A percentile compares a stretch with the other conserved stretches of the same genome.
phyloP scores from a whole-genome alignment of 2,888 invertebrate genomes.

The Homarus gammarus region DNA sequence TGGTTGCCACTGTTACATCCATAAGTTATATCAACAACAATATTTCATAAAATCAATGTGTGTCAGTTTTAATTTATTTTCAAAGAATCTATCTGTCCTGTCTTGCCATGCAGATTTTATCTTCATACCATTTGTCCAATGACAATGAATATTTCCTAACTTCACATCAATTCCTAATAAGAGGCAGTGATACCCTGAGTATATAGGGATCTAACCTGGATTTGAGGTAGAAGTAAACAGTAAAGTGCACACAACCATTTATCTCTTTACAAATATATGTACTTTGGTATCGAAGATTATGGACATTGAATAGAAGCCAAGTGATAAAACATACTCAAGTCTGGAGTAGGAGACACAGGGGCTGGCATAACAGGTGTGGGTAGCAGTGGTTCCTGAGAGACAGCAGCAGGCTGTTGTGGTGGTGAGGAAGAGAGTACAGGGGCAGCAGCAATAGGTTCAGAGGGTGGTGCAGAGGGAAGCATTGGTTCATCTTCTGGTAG shows the following conservation, averaged over 20 bases:
- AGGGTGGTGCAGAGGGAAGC: not conserved
- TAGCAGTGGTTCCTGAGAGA: conserved; percentile 11
- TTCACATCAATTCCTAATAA: not conserved
- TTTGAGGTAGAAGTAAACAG: not conserved
- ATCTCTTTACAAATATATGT: no score
- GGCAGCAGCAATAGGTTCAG: not conserved
- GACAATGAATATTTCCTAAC: no score
- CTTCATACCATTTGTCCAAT: no score
- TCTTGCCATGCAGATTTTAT: no score
- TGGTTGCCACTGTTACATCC: no score
- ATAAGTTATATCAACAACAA: no score
- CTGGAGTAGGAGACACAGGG: conserved; percentile 21
- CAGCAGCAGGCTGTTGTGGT: not conserved
- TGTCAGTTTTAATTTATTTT: no score
- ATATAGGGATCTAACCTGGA: not conserved
- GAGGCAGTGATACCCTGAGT: not conserved
- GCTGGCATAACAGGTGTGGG: conserved; percentile 28
- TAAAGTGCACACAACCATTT: no score
- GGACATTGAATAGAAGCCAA: not conserved
- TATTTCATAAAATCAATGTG: no score
- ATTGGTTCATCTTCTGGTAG: conserved; percentile 27
- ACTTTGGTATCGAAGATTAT: not conserved
- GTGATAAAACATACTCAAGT: conserved; percentile 30
- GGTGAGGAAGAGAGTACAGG: not conserved
- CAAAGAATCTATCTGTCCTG: no score